These are phyloP conservation scores for Platorchestia sp. DNA, from an alignment of 1,140 invertebrate species.

Conservation along the genomic window DNA sequence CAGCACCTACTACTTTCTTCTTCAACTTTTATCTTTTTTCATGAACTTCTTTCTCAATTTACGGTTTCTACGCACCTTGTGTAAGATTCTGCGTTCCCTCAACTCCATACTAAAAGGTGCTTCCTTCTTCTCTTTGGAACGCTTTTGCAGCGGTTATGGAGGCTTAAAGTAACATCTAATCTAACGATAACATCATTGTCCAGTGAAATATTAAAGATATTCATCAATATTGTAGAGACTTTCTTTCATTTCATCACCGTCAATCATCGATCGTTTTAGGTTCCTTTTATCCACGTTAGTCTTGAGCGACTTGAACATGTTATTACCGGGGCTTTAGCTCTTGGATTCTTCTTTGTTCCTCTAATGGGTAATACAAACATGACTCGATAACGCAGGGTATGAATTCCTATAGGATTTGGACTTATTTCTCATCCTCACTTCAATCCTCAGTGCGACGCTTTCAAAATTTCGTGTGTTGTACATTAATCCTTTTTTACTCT, in stretches of 20 bases:
- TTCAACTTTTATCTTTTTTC: no score
- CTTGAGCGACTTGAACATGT: not conserved
- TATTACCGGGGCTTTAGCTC: not conserved
- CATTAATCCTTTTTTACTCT: not conserved
- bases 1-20: no score
- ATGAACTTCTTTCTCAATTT: no score
- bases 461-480: not conserved
- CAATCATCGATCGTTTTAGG: not conserved
- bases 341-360: not conserved
- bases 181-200: no score
- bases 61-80: no score
- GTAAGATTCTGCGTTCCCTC: no score
- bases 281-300: not conserved
- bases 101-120: no score
- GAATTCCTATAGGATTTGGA: not conserved
- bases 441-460: not conserved
- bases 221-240: not conserved
- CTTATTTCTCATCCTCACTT: not conserved
- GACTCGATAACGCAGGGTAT: not conserved
- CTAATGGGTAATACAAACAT: not conserved
- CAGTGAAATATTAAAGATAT: not conserved
- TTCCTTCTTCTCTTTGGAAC: no score
- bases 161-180: no score
- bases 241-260: not conserved
- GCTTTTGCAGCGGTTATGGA: no score